Evolutionary conservation across 2,888 invertebrate species (phyloP).

Genomic region (Elegia similella): DNA sequence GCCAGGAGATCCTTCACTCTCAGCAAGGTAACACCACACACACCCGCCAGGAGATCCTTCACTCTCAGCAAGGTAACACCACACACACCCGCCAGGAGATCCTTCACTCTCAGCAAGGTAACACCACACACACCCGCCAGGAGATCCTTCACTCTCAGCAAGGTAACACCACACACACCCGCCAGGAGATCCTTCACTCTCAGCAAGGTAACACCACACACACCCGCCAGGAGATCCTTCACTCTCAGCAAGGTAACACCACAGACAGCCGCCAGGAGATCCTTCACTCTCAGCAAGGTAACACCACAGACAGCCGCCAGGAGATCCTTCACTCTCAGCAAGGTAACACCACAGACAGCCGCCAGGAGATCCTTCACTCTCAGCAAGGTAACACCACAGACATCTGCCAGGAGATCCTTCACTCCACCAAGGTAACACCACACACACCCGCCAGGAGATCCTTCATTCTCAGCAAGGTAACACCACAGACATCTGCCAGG

Average conservation of each 20-base stretch:
- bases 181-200: conserved; percentile 90
- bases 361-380: conserved; percentile 90
- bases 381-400: conserved; percentile 90
- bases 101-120: conserved; percentile 92
- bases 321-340: conserved; percentile 91
- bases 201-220: conserved; percentile 89
- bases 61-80: conserved; percentile 90
- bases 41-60: conserved; percentile 90
- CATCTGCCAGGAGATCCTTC: conserved; percentile 90
- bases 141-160: conserved; percentile 91
- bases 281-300: conserved; percentile 92
- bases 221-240: conserved; percentile 90
- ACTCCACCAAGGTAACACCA: conserved; percentile 90
- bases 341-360: too few species aligned
- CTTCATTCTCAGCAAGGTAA: conserved; percentile 91
- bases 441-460: conserved; percentile 89
- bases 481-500: too few species aligned
- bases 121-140: conserved; percentile 87
- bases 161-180: conserved; percentile 89
- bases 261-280: conserved; percentile 88
- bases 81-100: conserved; percentile 89
- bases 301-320: conserved; percentile 87
- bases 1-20: conserved; percentile 90
- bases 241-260: conserved; percentile 90
- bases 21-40: conserved; percentile 89